Conservation (phyloP, 2,888 invertebrate genomes). For the Thyatira batis region DNA sequence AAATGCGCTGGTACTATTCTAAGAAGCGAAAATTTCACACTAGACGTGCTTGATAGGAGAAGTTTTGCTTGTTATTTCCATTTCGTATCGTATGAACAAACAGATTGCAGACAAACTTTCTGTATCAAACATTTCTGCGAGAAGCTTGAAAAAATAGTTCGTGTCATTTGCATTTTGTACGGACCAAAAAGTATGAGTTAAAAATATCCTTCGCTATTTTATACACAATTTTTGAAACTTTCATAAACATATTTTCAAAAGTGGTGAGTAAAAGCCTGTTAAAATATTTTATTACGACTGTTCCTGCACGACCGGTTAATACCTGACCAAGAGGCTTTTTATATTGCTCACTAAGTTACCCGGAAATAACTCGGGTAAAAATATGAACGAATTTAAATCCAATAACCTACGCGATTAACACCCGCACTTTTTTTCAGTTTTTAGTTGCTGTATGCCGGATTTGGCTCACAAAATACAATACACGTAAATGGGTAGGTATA, state of each 20-base stretch:
- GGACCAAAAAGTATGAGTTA: not conserved
- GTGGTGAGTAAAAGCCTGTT: too few relatives aligned
- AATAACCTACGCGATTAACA: too few relatives aligned
- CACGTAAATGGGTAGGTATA: not conserved
- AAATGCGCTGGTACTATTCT: conserved; percentile 63
- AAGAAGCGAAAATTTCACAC: conserved; percentile 65
- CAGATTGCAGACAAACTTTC: conserved; percentile 10
- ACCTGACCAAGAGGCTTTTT: too few relatives aligned
- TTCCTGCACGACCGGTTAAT: too few relatives aligned
- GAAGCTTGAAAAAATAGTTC: not conserved
- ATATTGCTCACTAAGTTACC: too few relatives aligned
- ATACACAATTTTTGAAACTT: too few relatives aligned
- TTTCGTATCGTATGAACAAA: conserved; percentile 32
- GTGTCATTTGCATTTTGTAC: not conserved
- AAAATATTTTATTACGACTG: too few relatives aligned
- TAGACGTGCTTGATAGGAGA: conserved; percentile 61
- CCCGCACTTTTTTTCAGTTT: too few relatives aligned
- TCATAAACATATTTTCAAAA: too few relatives aligned
- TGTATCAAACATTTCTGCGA: not conserved
- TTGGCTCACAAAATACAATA: not conserved
- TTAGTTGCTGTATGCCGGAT: not conserved
- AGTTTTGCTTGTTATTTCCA: conserved; percentile 50
- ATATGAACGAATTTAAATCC: too few relatives aligned
- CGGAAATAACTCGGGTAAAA: too few relatives aligned
- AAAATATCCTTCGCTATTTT: not conserved